Evolutionary conservation across 2,888 invertebrate genomes (phyloP).

Genomic region (Linyphia triangularis): DNA sequence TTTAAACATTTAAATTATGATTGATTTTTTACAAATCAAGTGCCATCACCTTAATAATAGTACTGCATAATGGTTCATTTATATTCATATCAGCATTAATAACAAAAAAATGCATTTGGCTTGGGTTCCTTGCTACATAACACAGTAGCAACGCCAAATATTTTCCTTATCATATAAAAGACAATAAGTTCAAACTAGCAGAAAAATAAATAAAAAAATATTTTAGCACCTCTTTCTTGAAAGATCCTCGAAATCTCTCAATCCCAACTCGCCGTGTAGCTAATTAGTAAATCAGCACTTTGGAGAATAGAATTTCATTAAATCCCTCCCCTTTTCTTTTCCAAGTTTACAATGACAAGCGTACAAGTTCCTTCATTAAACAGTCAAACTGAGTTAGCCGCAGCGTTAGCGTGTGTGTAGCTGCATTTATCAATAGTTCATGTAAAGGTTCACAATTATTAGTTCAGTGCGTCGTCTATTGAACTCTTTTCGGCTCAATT

Average conservation of each 20-base stretch:
- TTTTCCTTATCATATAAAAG: too few relatives aligned
- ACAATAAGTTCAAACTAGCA: too few relatives aligned
- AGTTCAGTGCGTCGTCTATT: conserved; percentile 9
- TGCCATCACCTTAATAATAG: too few relatives aligned
- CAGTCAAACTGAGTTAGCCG: conserved; percentile 19
- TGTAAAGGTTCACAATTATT: neutral
- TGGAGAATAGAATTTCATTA: conserved; percentile 51
- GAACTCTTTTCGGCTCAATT: conserved; percentile 31
- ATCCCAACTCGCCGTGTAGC: conserved; percentile 7
- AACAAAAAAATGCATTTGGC: too few relatives aligned
- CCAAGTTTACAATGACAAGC: conserved; percentile 35
- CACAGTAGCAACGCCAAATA: too few relatives aligned
- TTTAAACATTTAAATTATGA: too few relatives aligned
- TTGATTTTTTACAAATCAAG: too few relatives aligned
- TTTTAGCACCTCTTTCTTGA: neutral
- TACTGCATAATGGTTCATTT: too few relatives aligned
- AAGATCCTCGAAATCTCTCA: neutral
- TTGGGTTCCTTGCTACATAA: too few relatives aligned
- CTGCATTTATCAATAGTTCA: conserved; percentile 1
- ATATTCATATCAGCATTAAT: too few relatives aligned
- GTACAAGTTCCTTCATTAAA: conserved; percentile 41
- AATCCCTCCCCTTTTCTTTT: neutral
- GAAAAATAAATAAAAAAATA: neutral
- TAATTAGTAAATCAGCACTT: conserved; percentile 35
- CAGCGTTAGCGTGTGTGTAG: neutral